These are phyloP conservation scores for Drosophila antonietae DNA, from an alignment of 2,888 invertebrate genomes.

Conservation along the genomic window DNA sequence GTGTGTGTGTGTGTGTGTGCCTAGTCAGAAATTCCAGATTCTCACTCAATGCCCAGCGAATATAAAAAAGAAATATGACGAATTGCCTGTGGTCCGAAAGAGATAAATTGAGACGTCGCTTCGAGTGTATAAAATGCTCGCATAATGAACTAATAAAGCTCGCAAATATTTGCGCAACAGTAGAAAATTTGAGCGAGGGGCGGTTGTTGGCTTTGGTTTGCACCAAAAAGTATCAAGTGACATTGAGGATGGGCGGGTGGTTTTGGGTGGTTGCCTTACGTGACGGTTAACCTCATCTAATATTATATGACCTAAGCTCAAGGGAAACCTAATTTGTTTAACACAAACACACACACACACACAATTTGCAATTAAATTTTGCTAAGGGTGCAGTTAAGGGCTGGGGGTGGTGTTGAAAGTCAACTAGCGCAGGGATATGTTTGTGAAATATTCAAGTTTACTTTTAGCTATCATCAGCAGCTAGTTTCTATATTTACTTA, in stretches of 20 bases:
- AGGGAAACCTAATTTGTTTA: slow-evolving; percentile 72
- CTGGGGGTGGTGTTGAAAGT: slow-evolving; percentile 11
- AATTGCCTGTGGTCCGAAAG: slow-evolving; percentile 40
- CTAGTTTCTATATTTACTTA: not conserved
- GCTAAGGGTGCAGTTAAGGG: slow-evolving; percentile 46
- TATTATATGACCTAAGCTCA: slow-evolving; percentile 52
- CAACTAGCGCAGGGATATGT: slow-evolving; percentile 17
- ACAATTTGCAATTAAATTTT: slow-evolving; percentile 63
- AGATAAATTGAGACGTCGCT: slow-evolving; percentile 12
- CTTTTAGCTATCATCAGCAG: slow-evolving; percentile 5
- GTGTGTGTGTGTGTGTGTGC: not conserved
- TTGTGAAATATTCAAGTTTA: not conserved
- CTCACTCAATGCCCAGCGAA: not conserved
- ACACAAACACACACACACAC: slow-evolving; percentile 22
- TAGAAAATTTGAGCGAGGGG: slow-evolving; percentile 20
- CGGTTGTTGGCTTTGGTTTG: slow-evolving; percentile 20
- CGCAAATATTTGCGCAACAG: slow-evolving; percentile 71
- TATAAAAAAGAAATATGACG: slow-evolving; percentile 39
- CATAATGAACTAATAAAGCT: slow-evolving; percentile 68
- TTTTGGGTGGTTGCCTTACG: slow-evolving; percentile 37
- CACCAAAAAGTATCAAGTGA: slow-evolving; percentile 61
- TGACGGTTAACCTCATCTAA: slow-evolving; percentile 59
- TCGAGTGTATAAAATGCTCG: slow-evolving; percentile 56
- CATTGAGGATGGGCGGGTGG: slow-evolving; percentile 18
- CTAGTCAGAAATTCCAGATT: slow-evolving; percentile 44